Evolutionary conservation across 1,140 invertebrate species (phyloP), one percentile per base, ranked within the genome.

Genomic region (Neodiprion pinetum): DNA sequence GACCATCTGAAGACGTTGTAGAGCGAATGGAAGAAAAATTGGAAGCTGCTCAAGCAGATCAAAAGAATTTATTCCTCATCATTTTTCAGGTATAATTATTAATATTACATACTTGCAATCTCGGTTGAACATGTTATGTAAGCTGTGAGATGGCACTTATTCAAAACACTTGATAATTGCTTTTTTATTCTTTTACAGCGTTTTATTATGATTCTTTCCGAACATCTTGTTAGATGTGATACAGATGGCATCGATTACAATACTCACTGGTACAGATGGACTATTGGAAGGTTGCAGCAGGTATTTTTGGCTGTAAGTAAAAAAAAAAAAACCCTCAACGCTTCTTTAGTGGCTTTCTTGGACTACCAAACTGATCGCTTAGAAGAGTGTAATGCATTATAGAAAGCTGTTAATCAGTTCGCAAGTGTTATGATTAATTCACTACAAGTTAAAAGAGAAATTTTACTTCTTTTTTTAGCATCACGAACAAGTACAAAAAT

Each of bases 141-240:
- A 68, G 7, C 72, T 40, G 71, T 14, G 53, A 75, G 75, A 40
- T 77, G 48, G 21, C 75, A 77, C 73, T 70, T 47, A 67, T 76
- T 67, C 21, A 76, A 66, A 71, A 40, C 74, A 76, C 74, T 74
- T 74, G 71, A 76, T 79, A 72, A 75, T 21, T n/a, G 66, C 75
- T 70, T 83, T 74, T 78, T 74, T 40, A 3, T 3, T 40, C 72
- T 23, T 78, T 81, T 83, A 47, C 84, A 95, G 93, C 91, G 98
- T 77, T 99, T 99, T 88, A 99, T 99, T 76, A 99, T 99, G 95
- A 97, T 98, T 79, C 90, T 99, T 69, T 98, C 97, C 0, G 98
- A 99, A 88, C 97, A 99, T 90, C 91, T 99, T 78, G 95, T 97
- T 48, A 91, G 94, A 53, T 97, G 96, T 86, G 97, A 99, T 85